A percentile compares a stretch with the other conserved stretches of the same genome.
Evolutionary conservation across 2,113 vertebrate species (phyloP).

Genomic region (Anhinga rufa): DNA sequence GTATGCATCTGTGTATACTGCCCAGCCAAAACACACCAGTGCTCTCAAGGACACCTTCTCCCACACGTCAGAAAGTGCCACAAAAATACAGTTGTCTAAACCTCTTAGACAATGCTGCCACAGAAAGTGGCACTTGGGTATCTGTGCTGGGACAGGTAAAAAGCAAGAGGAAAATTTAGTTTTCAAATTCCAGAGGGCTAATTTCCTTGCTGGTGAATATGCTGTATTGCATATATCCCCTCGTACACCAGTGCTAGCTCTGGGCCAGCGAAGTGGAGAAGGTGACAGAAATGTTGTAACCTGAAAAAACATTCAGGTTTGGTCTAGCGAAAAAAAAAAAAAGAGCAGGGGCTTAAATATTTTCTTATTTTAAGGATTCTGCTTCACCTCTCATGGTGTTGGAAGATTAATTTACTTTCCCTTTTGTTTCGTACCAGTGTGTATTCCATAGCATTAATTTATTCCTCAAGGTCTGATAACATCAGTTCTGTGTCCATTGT

Average conservation of each 20-base stretch:
- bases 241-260: neutral
- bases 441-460: constrained; percentile 19
- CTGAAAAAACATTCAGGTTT: neutral
- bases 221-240: neutral
- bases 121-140: neutral
- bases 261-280: neutral
- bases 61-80: accelerated
- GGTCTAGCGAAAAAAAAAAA: neutral
- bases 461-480: constrained; percentile 27
- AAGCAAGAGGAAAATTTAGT: neutral
- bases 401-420: constrained; percentile 29
- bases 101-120: neutral
- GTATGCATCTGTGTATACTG: neutral
- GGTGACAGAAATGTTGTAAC: neutral
- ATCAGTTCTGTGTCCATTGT: neutral
- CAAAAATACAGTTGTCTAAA: neutral
- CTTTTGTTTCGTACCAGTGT: neutral
- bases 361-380: neutral
- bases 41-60: constrained; percentile 15
- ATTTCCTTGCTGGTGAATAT: neutral
- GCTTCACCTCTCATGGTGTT: neutral
- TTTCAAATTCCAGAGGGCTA: neutral
- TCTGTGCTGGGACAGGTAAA: neutral
- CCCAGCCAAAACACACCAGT: neutral
- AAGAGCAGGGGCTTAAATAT: neutral